Percentiles rank a stretch among this genome's conserved stretches.
Evolutionary conservation across 2,797 vertebrate species (phyloP).

Genomic region (Knipowitschia caucasica): DNA sequence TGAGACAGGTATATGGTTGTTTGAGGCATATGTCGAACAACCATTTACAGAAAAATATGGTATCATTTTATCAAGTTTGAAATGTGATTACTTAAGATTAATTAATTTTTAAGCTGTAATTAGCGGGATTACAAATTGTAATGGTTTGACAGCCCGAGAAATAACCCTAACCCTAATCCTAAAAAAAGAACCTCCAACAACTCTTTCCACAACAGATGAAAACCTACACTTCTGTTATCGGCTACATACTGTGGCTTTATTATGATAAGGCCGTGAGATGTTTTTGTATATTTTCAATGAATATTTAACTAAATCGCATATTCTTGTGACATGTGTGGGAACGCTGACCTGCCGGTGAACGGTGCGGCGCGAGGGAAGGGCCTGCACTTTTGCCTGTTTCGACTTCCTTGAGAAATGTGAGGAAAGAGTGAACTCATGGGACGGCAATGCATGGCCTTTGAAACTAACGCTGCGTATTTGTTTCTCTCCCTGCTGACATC

Average conservation of each 20-base stretch:
- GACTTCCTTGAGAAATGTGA: constrained; percentile 52
- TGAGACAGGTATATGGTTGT: no score
- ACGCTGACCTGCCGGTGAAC: no score
- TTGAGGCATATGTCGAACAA: no score
- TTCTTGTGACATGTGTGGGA: background rate
- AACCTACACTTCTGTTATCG: background rate
- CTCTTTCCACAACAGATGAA: background rate
- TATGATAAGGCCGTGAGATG: background rate
- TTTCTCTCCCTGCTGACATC: constrained; percentile 77
- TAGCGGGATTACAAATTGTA: no score
- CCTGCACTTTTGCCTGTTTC: constrained; percentile 60
- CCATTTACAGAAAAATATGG: no score
- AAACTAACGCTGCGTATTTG: constrained; percentile 73
- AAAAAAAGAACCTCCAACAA: no score
- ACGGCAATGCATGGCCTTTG: constrained; percentile 72
- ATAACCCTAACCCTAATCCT: no score
- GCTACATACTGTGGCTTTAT: background rate
- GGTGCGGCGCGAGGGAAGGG: constrained; percentile 23
- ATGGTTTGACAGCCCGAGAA: no score
- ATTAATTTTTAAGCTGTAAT: no score
- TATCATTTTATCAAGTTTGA: no score
- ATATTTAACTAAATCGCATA: background rate
- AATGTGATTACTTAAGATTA: no score
- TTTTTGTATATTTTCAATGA: background rate
- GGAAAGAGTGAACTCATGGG: constrained; percentile 78